Evolutionary conservation across 2,797 vertebrate genomes (phyloP).

Genomic region (Chiloscyllium punctatum): DNA sequence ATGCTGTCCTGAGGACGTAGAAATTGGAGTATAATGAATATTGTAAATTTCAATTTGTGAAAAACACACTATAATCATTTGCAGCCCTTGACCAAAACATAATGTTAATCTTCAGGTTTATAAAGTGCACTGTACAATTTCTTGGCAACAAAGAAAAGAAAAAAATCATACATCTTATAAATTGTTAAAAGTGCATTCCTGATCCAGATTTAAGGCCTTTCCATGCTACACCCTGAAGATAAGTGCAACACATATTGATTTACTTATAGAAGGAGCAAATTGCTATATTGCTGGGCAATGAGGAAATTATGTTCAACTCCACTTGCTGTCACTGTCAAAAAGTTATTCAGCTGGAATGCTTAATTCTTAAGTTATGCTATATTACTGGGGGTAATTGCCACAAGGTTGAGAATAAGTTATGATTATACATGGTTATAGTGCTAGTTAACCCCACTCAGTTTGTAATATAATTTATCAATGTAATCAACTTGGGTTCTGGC

Average conservation of each 20-base stretch:
- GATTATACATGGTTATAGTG: background rate
- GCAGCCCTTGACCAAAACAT: background rate
- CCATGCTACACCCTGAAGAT: background rate
- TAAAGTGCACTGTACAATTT: background rate
- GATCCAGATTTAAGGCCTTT: background rate
- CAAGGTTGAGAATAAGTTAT: too few species aligned
- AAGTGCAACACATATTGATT: constrained; percentile 2
- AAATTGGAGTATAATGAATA: background rate
- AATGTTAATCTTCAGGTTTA: background rate
- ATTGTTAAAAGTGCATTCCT: background rate
- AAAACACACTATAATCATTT: background rate
- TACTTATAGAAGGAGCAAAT: constrained; percentile 1
- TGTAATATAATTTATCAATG: background rate
- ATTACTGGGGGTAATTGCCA: background rate
- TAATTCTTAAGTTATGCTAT: background rate
- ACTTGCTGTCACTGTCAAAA: background rate
- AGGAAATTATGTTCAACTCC: background rate
- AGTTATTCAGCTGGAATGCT: background rate
- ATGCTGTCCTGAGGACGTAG: background rate
- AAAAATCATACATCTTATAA: background rate
- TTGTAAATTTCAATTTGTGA: background rate
- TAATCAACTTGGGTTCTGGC: background rate
- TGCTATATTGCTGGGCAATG: background rate
- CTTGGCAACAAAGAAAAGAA: background rate
- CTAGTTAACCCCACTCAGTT: background rate